A percentile compares a stretch with the other conserved stretches of the same genome.
phyloP scores from a whole-genome alignment of 2,888 invertebrate genomes.

The Amiota minor region DNA sequence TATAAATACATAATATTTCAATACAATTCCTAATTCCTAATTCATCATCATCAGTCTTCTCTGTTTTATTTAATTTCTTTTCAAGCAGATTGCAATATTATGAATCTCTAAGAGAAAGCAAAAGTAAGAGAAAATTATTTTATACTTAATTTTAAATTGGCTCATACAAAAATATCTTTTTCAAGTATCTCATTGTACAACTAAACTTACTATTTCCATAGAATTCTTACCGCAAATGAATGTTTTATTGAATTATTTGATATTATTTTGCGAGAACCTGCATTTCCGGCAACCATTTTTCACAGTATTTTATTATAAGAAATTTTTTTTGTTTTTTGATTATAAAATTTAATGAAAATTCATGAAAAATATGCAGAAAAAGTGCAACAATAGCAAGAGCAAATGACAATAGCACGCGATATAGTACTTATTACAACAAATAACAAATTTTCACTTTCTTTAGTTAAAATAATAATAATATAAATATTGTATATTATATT shows the following conservation, averaged over 20 bases:
- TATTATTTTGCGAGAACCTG: conserved; percentile 50
- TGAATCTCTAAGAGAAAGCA: too few relatives aligned
- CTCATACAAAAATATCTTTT: too few relatives aligned
- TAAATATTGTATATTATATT: conserved; percentile 3
- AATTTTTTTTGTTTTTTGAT: conserved; percentile 1
- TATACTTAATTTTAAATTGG: too few relatives aligned
- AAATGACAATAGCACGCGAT: not conserved
- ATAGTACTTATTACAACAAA: too few relatives aligned
- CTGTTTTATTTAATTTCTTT: too few relatives aligned
- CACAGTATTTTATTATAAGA: not conserved
- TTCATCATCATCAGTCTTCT: too few relatives aligned
- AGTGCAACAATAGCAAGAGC: not conserved
- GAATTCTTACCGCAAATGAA: conserved; percentile 64
- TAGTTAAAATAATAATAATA: conserved; percentile 7
- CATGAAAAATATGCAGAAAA: not conserved
- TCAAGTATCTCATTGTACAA: too few relatives aligned
- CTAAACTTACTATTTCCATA: not conserved
- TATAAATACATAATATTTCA: too few relatives aligned
- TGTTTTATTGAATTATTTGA: conserved; percentile 56
- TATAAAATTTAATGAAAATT: not conserved
- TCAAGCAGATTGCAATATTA: too few relatives aligned
- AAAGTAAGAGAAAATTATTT: too few relatives aligned
- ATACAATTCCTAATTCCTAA: too few relatives aligned
- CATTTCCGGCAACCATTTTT: conserved; percentile 62
- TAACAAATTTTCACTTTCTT: not conserved